Base-by-base conservation (phyloP, 2,113 vertebrate genomes). In the Triplophysa dalaica region DNA sequence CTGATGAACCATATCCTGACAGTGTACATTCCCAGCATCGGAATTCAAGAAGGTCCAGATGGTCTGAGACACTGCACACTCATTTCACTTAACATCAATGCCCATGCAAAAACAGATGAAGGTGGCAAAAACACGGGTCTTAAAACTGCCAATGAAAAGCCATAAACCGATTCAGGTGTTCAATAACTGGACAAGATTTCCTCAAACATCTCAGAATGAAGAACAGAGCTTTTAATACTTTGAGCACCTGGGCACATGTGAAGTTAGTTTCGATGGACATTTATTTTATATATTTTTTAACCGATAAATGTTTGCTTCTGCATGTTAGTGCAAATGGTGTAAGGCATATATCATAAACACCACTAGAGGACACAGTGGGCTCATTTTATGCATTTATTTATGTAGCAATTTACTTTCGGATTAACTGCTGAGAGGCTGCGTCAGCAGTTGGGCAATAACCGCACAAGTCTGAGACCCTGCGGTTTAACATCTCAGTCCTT, bases 311-410 rank as follows among this genome's bases (percentile, higher is more conserved):
- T 65, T 77, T 77, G 75, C 61, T 66, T 62, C 24, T 63, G 21
- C 3, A 26, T 33, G 52, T 70, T 45, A 65, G 61, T 33, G 62
- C 79, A 75, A 21, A 29, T 38, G 56, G 13, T 77, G 52, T 62
- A 73, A 86, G 14, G 79, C 63, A 80, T 82, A 61, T 14, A 76
- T 82, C 87, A 67, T 52, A 86, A 89, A 89, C 87, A 90, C 77
- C 79, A 81, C 90, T 88, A 87, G 89, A 89, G 88, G 87, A 92
- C 86, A 93, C 91, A 89, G 86, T 86, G 19, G 87, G 90, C 81
- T 90, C 87, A 87, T 89, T 93, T 92, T 93, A 93, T 90, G 91
- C 90, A 92, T 93, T 93, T 93, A 93, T 93, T 93, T 90, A 93
- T 91, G 91, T 93, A 91, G 92, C 91, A 93, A 91, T 92, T 93